Evolutionary conservation across 2,888 invertebrate species (phyloP).

Genomic region (Bembecia ichneumoniformis): DNA sequence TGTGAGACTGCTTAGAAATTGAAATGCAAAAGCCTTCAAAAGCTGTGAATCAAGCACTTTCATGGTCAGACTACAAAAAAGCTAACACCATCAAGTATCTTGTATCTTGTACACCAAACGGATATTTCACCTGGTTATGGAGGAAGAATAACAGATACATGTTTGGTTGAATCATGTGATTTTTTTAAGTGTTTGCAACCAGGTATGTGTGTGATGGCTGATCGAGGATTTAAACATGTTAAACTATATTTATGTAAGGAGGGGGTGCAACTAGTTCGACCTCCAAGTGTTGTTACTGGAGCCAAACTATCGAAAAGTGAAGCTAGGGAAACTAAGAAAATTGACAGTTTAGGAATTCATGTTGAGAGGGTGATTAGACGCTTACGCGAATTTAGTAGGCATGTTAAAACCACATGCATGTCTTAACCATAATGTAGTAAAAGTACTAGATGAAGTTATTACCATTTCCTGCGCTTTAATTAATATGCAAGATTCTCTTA

Average conservation of each 20-base stretch:
- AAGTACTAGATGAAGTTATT: constrained; percentile 14
- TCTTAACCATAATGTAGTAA: constrained; percentile 1
- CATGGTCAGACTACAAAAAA: constrained; percentile 23
- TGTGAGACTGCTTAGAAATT: constrained; percentile 23
- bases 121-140: neutral
- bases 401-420: constrained; percentile 12
- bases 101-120: constrained; percentile 3
- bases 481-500: constrained; percentile 16
- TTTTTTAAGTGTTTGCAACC: constrained; percentile 3
- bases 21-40: constrained; percentile 22
- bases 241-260: neutral
- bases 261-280: neutral
- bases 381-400: too few relatives aligned
- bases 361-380: too few relatives aligned
- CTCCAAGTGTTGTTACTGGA: constrained; percentile 5
- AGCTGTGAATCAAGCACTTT: constrained; percentile 15
- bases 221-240: constrained; percentile 2
- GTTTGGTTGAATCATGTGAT: constrained; percentile 1
- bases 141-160: constrained; percentile 1
- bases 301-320: constrained; percentile 11
- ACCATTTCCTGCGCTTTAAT: constrained; percentile 16
- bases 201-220: constrained; percentile 1
- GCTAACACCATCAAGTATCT: constrained; percentile 6
- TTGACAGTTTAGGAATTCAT: constrained; percentile 15
- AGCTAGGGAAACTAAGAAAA: constrained; percentile 13